Conservation (phyloP, 2,113 vertebrate species). For the Amphilophus citrinellus region DNA sequence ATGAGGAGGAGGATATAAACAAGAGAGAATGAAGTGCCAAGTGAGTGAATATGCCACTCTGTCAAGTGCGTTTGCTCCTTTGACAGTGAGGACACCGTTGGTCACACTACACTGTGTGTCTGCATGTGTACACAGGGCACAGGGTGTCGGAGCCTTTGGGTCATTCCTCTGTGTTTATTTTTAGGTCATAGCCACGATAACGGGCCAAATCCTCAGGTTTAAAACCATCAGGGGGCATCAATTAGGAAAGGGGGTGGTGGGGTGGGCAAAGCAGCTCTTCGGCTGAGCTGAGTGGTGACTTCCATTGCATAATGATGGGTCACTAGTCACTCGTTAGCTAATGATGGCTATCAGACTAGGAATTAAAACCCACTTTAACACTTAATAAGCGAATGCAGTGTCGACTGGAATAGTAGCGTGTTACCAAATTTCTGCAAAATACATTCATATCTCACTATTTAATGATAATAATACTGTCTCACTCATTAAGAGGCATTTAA, state of each 20-base stretch:
- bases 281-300: neutral
- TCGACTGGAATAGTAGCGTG: slow-evolving; percentile 9
- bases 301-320: slow-evolving; percentile 45
- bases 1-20: neutral
- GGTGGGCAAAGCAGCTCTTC: slow-evolving; percentile 22
- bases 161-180: slow-evolving; percentile 66
- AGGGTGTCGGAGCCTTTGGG: slow-evolving; percentile 34
- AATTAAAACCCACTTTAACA: slow-evolving; percentile 56
- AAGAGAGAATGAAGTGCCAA: slow-evolving; percentile 37
- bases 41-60: slow-evolving; percentile 50
- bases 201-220: slow-evolving; percentile 48
- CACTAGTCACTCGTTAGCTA: slow-evolving; percentile 55
- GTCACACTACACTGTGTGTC: slow-evolving; percentile 25
- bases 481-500: slow-evolving; percentile 7
- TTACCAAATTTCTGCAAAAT: neutral
- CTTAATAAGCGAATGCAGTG: slow-evolving; percentile 31
- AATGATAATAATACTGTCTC: neutral
- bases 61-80: slow-evolving; percentile 61
- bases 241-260: slow-evolving; percentile 32
- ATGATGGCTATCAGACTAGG: slow-evolving; percentile 45
- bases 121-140: neutral
- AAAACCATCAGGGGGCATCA: slow-evolving; percentile 44
- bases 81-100: slow-evolving; percentile 45
- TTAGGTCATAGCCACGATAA: slow-evolving; percentile 52
- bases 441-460: neutral